Percentiles rank a stretch among this genome's conserved stretches.
Evolutionary conservation across 2,113 vertebrate genomes (phyloP).

Genomic region (Stegostoma tigrinum): DNA sequence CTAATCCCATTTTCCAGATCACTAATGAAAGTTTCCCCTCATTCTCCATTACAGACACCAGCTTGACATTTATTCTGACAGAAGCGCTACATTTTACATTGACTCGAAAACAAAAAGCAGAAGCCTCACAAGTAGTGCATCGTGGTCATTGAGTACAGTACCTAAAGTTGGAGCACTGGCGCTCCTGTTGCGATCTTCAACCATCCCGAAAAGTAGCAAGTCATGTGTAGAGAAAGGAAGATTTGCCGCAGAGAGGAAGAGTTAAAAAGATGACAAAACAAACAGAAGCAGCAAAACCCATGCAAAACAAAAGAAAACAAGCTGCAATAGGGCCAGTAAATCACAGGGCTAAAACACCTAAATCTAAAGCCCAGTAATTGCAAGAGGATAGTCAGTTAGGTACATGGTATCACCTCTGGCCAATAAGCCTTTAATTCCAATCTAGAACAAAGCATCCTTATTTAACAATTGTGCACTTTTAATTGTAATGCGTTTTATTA

Average conservation of each 20-base stretch:
- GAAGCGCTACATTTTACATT: not conserved
- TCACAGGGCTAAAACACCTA: constrained; percentile 35
- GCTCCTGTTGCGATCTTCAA: constrained; percentile 85
- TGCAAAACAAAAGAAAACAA: constrained; percentile 48
- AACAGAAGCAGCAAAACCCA: constrained; percentile 51
- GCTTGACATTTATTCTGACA: not conserved
- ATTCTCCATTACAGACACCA: not conserved
- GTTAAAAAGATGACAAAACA: constrained; percentile 49
- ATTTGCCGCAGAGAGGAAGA: constrained; percentile 64
- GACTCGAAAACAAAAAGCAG: not conserved
- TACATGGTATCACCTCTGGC: not conserved
- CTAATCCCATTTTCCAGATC: too few species aligned
- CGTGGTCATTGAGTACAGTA: constrained; percentile 60
- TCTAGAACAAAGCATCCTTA: not conserved
- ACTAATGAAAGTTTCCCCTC: not conserved
- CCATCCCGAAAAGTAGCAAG: constrained; percentile 66
- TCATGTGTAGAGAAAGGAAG: constrained; percentile 57
- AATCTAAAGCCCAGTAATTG: constrained; percentile 43
- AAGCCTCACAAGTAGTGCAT: not conserved
- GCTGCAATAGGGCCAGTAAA: not conserved
- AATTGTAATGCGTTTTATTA: not conserved
- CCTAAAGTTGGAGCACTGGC: constrained; percentile 91
- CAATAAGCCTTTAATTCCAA: not conserved
- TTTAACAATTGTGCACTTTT: not conserved
- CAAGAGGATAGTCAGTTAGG: constrained; percentile 33